A percentile compares a stretch with the other conserved stretches of the same genome.
phyloP scores from a whole-genome alignment of 2,797 vertebrate species.

The Pristis pectinata region DNA sequence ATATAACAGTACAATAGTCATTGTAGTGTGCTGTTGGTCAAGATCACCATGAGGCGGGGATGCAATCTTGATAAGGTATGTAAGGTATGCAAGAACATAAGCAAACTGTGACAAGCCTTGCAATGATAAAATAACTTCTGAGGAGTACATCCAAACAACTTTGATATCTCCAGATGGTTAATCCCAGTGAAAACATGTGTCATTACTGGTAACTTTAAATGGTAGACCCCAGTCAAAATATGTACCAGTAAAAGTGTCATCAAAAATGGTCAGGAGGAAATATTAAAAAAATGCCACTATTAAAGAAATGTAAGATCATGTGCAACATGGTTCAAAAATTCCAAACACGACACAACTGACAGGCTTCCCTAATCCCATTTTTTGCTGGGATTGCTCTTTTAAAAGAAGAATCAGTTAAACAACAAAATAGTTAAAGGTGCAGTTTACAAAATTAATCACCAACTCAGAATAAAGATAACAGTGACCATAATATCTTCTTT shows the following conservation, averaged over 20 bases:
- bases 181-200: neutral
- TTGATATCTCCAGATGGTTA: neutral
- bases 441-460: neutral
- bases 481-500: neutral
- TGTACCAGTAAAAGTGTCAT: neutral
- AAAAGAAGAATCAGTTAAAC: neutral
- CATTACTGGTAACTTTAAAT: neutral
- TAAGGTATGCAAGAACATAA: neutral
- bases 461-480: neutral
- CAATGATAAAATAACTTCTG: neutral
- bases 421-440: neutral
- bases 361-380: neutral
- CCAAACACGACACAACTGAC: neutral
- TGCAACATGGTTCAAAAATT: neutral
- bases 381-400: neutral
- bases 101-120: too few species aligned
- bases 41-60: neutral
- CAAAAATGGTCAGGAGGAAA: neutral
- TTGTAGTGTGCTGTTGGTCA: neutral
- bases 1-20: neutral
- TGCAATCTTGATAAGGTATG: neutral
- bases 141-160: neutral
- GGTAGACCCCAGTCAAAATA: neutral
- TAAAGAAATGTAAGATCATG: neutral
- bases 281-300: neutral